Conservation (phyloP, 2,797 vertebrate genomes). For the Botia kubotai region DNA sequence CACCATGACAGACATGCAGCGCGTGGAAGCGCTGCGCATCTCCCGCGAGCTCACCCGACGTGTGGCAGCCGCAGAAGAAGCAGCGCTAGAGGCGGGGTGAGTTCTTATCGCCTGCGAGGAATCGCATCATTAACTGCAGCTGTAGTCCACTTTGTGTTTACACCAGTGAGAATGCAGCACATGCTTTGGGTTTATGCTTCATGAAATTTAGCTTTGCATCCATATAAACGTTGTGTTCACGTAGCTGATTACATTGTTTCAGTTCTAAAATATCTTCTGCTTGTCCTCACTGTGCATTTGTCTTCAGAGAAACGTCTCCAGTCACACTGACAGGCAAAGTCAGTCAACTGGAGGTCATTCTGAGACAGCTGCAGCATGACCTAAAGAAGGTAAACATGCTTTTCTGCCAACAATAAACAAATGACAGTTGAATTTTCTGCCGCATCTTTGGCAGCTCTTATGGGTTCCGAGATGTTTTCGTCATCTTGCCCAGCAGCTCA, state of each 20-base stretch:
- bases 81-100: conserved; percentile 86
- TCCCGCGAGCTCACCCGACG: conserved; percentile 85
- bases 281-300: background rate
- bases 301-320: conserved; percentile 76
- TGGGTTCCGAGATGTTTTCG: background rate
- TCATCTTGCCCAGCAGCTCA: background rate
- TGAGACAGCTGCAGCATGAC: conserved; percentile 93
- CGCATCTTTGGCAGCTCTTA: background rate
- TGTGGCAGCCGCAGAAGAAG: conserved; percentile 82
- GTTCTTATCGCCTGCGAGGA: conserved; percentile 36
- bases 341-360: conserved; percentile 94
- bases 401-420: background rate
- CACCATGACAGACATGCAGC: conserved; percentile 91
- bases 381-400: conserved; percentile 85
- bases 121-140: background rate
- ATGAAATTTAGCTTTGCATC: no score
- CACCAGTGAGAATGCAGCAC: no score
- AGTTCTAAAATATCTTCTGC: no score
- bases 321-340: conserved; percentile 95
- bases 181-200: no score
- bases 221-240: no score
- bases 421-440: background rate
- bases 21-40: conserved; percentile 84
- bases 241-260: background rate
- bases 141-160: no score